Conservation (phyloP, 2,888 invertebrate species). For the Drosophila gaucha region DNA sequence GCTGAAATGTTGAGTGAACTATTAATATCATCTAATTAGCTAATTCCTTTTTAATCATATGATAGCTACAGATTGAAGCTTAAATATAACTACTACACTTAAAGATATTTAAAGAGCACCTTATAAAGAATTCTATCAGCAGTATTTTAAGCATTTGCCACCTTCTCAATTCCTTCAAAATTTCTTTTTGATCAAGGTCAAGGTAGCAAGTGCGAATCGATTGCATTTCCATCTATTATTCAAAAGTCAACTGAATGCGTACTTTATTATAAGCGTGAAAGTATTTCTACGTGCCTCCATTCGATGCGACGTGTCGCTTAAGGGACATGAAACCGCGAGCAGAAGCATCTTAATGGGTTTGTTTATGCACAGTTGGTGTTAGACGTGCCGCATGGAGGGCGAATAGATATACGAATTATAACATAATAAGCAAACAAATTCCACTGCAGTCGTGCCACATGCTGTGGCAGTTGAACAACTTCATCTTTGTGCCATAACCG, state of each 20-base stretch:
- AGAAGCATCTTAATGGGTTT: conserved; percentile 22
- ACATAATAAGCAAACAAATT: conserved; percentile 50
- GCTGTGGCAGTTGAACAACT: conserved; percentile 26
- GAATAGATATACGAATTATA: conserved; percentile 37
- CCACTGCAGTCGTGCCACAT: conserved; percentile 21
- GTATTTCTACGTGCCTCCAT: conserved; percentile 58
- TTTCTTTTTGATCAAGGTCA: conserved; percentile 26
- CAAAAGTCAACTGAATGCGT: conserved; percentile 20
- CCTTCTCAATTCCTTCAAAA: background rate
- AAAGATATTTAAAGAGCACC: no score
- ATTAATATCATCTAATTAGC: no score
- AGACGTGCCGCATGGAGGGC: conserved; percentile 21
- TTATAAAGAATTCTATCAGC: background rate
- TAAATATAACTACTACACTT: no score
- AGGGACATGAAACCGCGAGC: conserved; percentile 6
- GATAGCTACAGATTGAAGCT: no score
- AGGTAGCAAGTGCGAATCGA: conserved; percentile 25
- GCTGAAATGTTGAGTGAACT: no score
- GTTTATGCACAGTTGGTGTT: conserved; percentile 18
- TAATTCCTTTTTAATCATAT: no score
- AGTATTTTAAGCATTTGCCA: background rate
- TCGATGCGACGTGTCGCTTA: conserved; percentile 23
- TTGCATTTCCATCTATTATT: conserved; percentile 21
- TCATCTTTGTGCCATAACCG: conserved; percentile 26
- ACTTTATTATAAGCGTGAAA: conserved; percentile 27